These are phyloP conservation scores for Philereme vetulata DNA, from an alignment of 2,888 invertebrate genomes.

Conservation along the genomic window DNA sequence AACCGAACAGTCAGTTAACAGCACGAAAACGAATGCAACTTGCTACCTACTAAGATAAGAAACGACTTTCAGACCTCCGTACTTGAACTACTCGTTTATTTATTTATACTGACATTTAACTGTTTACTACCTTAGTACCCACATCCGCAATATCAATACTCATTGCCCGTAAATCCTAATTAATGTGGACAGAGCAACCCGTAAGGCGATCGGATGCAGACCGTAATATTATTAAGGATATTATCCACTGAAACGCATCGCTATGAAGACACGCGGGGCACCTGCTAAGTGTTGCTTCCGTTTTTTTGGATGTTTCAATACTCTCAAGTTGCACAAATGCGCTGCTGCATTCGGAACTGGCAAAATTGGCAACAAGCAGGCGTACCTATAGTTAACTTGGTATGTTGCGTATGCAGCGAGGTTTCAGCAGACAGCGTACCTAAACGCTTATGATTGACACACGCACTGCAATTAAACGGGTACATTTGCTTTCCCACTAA, in stretches of 20 bases:
- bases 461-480: constrained; percentile 51
- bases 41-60: constrained; percentile 4
- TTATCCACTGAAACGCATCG: constrained; percentile 11
- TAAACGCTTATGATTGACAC: constrained; percentile 62
- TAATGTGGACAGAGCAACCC: constrained; percentile 33
- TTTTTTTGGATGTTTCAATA: too few relatives aligned
- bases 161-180: constrained; percentile 32
- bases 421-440: neutral
- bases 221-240: constrained; percentile 27
- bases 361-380: too few relatives aligned
- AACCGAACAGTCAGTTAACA: too few relatives aligned
- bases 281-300: too few relatives aligned
- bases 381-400: too few relatives aligned
- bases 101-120: constrained; percentile 25
- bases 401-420: neutral
- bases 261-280: neutral
- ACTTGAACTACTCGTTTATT: constrained; percentile 20
- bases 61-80: constrained; percentile 7
- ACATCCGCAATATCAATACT: constrained; percentile 32
- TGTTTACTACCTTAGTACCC: constrained; percentile 24
- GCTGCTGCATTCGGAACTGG: too few relatives aligned
- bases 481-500: constrained; percentile 36
- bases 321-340: too few relatives aligned
- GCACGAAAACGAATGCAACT: neutral
- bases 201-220: constrained; percentile 34